Percentiles rank a stretch among this genome's conserved stretches.
Evolutionary conservation across 1,140 invertebrate genomes (phyloP).

Genomic region (Aporrectodea caliginosa): DNA sequence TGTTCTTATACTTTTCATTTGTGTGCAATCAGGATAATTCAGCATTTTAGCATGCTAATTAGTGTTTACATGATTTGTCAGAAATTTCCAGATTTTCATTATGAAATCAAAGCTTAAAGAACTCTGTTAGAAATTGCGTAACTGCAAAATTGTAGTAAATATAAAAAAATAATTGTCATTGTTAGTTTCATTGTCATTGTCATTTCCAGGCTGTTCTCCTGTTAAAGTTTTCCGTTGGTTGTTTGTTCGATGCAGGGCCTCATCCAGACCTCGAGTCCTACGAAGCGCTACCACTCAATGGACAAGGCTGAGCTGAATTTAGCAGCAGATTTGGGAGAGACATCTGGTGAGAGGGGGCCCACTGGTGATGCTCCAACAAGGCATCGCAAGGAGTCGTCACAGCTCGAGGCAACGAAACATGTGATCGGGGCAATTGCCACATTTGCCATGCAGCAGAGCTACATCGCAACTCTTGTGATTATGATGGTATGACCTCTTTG

Average conservation of each 20-base stretch:
- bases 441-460: slow-evolving; percentile 72
- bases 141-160: no score
- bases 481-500: slow-evolving; percentile 85
- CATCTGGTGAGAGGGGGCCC: no score
- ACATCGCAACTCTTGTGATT: slow-evolving; percentile 79
- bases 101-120: no score
- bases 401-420: slow-evolving; percentile 1
- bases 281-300: not conserved
- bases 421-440: slow-evolving; percentile 41
- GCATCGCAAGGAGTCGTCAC: slow-evolving; percentile 6
- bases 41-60: no score
- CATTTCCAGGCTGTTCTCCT: not conserved
- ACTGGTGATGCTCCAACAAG: not conserved
- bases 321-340: slow-evolving; percentile 1
- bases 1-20: no score
- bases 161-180: no score
- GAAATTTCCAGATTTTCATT: no score
- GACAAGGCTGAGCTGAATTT: not conserved
- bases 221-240: not conserved
- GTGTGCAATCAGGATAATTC: no score
- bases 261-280: not conserved
- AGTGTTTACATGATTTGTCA: no score
- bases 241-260: not conserved
- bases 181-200: no score
- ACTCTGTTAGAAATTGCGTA: no score